These are phyloP conservation scores for Drosophila nigromelanica DNA, from an alignment of 1,140 invertebrate species.

Conservation along the genomic window DNA sequence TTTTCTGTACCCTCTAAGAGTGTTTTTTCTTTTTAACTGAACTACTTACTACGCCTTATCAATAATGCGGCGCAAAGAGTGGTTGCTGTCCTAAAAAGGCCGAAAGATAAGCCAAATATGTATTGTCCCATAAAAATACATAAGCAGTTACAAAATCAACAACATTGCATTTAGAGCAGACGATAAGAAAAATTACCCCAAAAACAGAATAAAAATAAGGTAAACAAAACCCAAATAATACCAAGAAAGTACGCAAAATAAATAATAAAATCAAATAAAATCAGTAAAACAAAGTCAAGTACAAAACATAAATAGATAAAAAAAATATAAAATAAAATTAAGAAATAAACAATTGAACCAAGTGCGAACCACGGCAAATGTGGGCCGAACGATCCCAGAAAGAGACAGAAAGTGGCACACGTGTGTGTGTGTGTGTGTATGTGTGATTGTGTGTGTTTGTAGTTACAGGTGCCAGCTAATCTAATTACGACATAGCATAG, in stretches of 20 bases:
- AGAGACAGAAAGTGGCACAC: slow-evolving; percentile 54
- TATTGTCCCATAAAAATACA: slow-evolving; percentile 50
- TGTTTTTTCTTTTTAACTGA: not conserved
- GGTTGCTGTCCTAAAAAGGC: slow-evolving; percentile 47
- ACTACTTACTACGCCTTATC: slow-evolving; percentile 54
- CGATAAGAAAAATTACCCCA: slow-evolving; percentile 37
- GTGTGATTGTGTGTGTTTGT: slow-evolving; percentile 11
- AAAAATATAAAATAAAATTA: slow-evolving; percentile 15
- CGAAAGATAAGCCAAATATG: slow-evolving; percentile 50
- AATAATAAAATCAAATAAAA: slow-evolving; percentile 39
- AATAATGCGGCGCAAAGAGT: slow-evolving; percentile 18
- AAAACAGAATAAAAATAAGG: slow-evolving; percentile 19
- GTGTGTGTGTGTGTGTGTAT: slow-evolving; percentile 16
- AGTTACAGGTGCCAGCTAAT: slow-evolving; percentile 66
- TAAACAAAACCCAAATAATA: slow-evolving; percentile 35
- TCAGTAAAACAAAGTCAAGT: slow-evolving; percentile 33
- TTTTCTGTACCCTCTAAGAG: slow-evolving; percentile 35
- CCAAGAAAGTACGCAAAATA: slow-evolving; percentile 44
- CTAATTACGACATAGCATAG: slow-evolving; percentile 64
- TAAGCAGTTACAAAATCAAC: slow-evolving; percentile 7
- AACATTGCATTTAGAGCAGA: slow-evolving; percentile 53
- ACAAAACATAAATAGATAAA: slow-evolving; percentile 24
- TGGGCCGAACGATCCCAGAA: slow-evolving; percentile 35
- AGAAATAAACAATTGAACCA: slow-evolving; percentile 34
- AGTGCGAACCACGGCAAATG: slow-evolving; percentile 36